Percentiles rank a stretch among this genome's conserved stretches.
These are phyloP conservation scores for Andrena chrysosceles DNA, from an alignment of 2,888 invertebrate species.

Conservation along the genomic window DNA sequence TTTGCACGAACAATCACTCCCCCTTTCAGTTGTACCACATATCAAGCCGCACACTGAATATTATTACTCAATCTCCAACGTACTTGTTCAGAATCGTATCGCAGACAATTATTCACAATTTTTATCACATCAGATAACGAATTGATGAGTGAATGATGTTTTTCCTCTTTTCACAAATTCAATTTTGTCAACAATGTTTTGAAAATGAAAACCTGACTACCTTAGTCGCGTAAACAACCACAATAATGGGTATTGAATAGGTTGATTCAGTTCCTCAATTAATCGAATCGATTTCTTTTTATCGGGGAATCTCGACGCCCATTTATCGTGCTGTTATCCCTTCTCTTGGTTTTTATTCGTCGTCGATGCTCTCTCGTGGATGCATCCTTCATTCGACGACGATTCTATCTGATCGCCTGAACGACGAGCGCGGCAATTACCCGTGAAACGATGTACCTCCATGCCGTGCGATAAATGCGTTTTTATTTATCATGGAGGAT, in stretches of 20 bases:
- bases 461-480: slow-evolving; percentile 3
- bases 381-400: background rate
- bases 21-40: too few species aligned
- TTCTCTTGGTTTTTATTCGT: background rate
- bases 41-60: background rate
- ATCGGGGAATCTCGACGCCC: slow-evolving; percentile 2
- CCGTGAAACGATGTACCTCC: slow-evolving; percentile 5
- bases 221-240: background rate
- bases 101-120: too few species aligned
- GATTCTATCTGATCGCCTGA: background rate
- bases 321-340: slow-evolving; percentile 3
- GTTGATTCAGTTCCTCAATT: background rate
- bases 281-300: background rate
- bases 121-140: too few species aligned
- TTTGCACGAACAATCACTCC: too few species aligned
- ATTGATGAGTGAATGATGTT: too few species aligned
- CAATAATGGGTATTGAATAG: background rate
- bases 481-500: slow-evolving; percentile 1
- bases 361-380: background rate
- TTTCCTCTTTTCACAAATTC: too few species aligned
- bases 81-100: background rate
- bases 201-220: background rate
- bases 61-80: background rate
- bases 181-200: background rate
- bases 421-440: slow-evolving; percentile 6